Evolutionary conservation across 2,113 vertebrate species (phyloP).

Genomic region (Xyrauchen texanus): DNA sequence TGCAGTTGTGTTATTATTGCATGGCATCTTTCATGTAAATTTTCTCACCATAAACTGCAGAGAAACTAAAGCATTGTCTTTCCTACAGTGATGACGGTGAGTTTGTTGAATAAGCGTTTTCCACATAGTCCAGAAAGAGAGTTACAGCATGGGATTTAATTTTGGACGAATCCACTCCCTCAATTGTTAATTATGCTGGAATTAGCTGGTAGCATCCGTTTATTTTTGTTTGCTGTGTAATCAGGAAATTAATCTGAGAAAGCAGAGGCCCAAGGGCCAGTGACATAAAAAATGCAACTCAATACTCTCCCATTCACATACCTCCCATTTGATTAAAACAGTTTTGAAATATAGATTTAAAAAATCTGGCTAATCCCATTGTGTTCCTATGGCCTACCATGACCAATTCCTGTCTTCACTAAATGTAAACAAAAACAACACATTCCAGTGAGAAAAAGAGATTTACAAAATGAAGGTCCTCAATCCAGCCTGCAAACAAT

Average conservation of each 20-base stretch:
- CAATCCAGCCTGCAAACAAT: slow-evolving; percentile 44
- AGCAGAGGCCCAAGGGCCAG: slow-evolving; percentile 60
- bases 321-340: slow-evolving; percentile 57
- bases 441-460: slow-evolving; percentile 49
- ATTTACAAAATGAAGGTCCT: slow-evolving; percentile 38
- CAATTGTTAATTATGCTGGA: slow-evolving; percentile 74
- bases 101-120: neutral
- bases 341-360: slow-evolving; percentile 56
- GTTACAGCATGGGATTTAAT: slow-evolving; percentile 47
- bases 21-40: neutral
- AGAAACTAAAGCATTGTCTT: neutral
- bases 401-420: slow-evolving; percentile 55
- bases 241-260: slow-evolving; percentile 67
- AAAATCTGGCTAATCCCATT: slow-evolving; percentile 45
- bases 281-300: slow-evolving; percentile 68
- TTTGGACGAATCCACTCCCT: slow-evolving; percentile 55
- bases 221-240: slow-evolving; percentile 72
- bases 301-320: slow-evolving; percentile 60
- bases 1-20: neutral
- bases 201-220: slow-evolving; percentile 68
- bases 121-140: slow-evolving; percentile 42
- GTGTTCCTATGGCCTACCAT: slow-evolving; percentile 52
- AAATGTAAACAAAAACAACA: slow-evolving; percentile 51
- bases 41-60: neutral
- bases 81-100: neutral